Base-by-base conservation (phyloP, 2,888 invertebrate genomes). In the Epinotia brunnichana region DNA sequence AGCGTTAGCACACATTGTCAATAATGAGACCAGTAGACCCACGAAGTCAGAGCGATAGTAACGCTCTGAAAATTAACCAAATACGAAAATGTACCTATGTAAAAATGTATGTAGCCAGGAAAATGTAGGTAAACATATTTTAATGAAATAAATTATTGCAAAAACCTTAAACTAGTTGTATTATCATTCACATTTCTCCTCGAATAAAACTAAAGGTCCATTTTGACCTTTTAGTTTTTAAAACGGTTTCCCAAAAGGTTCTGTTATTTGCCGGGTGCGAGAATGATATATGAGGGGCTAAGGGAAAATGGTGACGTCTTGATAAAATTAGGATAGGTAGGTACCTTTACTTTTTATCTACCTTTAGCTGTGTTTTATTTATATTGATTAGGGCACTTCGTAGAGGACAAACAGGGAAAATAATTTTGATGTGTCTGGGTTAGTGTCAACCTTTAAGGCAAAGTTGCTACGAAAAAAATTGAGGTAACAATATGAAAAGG, bases 271-370 rank as follows among this genome's bases (percentile, higher is more conserved):
- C 3, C 35, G 53, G 53, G 60, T 53, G 60, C 21, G 59, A 60
- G 60, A 61, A 69, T 69, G 69, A 69, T 69, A 7, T 69, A 69
- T 13, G 69, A 41, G 39, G 39, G 35, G n/a, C 13, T 24, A n/a
- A 19, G 53, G 51, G 69, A 21, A 17, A 69, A 61, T 54, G 41
- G 61, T 69, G 69, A 51, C 13, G 53, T 61, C 53, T 41, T 39
- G 24, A 61, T 53, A 54, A 41, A 61, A 57, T 56, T 56, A 69
- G 61, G 39, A 60, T 69, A n/a, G 29, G 24, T 24, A 24, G 0
- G 0, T 29, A 61, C 53, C 61, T 41, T 41, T 53, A 60, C 60
- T 35, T 41, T 67, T 39, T 61, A 60, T 51, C 24, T 53, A 35
- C 13, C 35, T 62, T 62, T 48, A 39, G 53, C 44, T 41, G 13